Base-by-base conservation (phyloP, 2,797 vertebrate species). In the Syngnathus acus region DNA sequence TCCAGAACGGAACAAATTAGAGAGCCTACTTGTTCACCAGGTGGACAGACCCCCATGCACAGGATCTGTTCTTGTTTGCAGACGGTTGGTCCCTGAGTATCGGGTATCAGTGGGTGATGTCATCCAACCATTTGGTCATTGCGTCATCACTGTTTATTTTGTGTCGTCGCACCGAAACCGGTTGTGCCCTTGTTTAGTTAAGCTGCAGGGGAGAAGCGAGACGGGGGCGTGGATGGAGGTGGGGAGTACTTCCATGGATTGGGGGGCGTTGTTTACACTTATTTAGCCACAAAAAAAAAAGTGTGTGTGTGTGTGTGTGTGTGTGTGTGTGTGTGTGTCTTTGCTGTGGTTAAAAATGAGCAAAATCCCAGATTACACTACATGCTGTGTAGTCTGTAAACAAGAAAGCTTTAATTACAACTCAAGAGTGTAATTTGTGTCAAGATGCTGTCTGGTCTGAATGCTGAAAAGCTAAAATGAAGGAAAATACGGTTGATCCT, bases 61-160 rank as follows among this genome's bases (percentile, higher is more conserved):
- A 32, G 32, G 32, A 32, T 32, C 32, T 32, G 32, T 32, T 71
- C 77, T 74, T 83, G 78, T 83, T 82, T 75, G 42, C 73, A 48
- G 78, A 83, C 84, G 78, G 74, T 80, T 79, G 80, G 71, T 72
- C 57, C 5, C 45, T 47, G 5, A 67, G 72, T 87, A 82, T 90
- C 86, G 76, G 69, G 82, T 91, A 80, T 90, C 89, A 68, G 84
- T 2, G n/a, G 67, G 65, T 92, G 90, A 91, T 86, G 86, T 91
- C 91, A 92, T 84, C 74, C 9, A 59, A 0, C 72, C 79, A 59
- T 72, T 83, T 73, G 80, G 77, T 62, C 87, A 79, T 86, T 81
- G 80, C 76, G 73, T 86, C 82, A 85, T 65, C 21, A 45, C 50
- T 86, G 85, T 89, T 87, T 89, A 73, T 83, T 87, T 78, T 80